These are phyloP conservation scores for Beroe forskalii DNA, from an alignment of 37 sponge, comb jelly and placozoan genomes.

Conservation along the genomic window DNA sequence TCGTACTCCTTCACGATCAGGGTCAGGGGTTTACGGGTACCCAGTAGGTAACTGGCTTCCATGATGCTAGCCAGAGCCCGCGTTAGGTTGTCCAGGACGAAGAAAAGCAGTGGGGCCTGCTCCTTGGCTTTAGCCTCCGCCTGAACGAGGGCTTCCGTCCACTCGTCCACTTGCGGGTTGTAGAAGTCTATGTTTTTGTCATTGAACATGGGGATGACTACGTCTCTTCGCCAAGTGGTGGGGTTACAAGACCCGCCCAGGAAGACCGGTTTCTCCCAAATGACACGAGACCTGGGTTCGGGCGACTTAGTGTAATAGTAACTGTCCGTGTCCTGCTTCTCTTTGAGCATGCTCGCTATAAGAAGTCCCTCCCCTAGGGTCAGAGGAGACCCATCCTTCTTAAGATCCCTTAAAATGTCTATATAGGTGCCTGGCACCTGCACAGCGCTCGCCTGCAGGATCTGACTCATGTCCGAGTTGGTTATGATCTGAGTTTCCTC, in stretches of 20 bases:
- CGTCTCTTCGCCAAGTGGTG: constrained; percentile 85
- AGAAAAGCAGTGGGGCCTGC: constrained; percentile 72
- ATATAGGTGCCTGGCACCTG: constrained; percentile 15
- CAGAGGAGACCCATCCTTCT: not conserved
- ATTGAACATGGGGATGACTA: constrained; percentile 76
- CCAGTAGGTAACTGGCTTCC: constrained; percentile 76
- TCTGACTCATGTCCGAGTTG: not conserved
- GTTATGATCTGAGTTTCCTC: not conserved
- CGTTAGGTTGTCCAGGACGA: constrained; percentile 86
- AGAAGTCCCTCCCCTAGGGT: constrained; percentile 2
- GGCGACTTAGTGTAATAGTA: constrained; percentile 9
- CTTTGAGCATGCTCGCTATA: constrained; percentile 19
- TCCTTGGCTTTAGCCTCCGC: constrained; percentile 84
- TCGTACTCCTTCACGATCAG: constrained; percentile 31
- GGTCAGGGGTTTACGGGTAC: constrained; percentile 62
- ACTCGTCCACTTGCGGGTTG: constrained; percentile 94
- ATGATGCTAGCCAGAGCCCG: constrained; percentile 84
- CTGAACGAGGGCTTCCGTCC: constrained; percentile 85
- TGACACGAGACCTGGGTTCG: not conserved
- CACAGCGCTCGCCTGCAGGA: not conserved
- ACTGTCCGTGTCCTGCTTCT: constrained; percentile 19
- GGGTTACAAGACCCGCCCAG: constrained; percentile 94
- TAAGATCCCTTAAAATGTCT: constrained; percentile 27
- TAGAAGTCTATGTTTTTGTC: constrained; percentile 74
- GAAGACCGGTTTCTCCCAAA: constrained; percentile 71